These are phyloP conservation scores for Solen grandis DNA, from an alignment of 1,140 invertebrate species.

Conservation along the genomic window DNA sequence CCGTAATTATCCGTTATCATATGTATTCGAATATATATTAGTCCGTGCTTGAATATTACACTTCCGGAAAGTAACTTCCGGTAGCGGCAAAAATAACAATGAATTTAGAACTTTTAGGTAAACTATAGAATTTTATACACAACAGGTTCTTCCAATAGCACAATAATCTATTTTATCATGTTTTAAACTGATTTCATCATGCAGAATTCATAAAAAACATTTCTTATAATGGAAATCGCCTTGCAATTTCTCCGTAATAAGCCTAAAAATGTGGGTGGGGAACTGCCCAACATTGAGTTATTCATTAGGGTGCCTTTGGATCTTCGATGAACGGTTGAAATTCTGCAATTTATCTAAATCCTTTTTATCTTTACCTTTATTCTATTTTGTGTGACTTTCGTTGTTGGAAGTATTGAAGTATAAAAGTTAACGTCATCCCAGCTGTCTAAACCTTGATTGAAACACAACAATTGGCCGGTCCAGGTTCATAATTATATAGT, in stretches of 20 bases:
- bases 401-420: not conserved
- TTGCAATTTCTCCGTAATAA: too few species aligned
- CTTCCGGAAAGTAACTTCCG: conserved; percentile 15
- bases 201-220: not conserved
- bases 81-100: conserved; percentile 61
- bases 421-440: not conserved
- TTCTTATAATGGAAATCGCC: not conserved
- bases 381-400: not conserved
- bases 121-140: not conserved
- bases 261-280: not conserved
- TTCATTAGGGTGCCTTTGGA: not conserved
- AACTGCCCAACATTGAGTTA: not conserved
- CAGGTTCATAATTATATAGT: too few species aligned
- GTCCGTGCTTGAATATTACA: not conserved
- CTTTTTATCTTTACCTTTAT: not conserved
- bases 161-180: not conserved
- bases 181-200: not conserved
- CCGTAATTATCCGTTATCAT: not conserved
- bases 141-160: conserved; percentile 57
- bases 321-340: too few species aligned
- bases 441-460: not conserved
- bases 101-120: conserved; percentile 89
- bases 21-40: not conserved
- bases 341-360: not conserved
- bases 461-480: too few species aligned